Conservation (phyloP, 2,113 vertebrate genomes). For the Solenodon paradoxus region DNA sequence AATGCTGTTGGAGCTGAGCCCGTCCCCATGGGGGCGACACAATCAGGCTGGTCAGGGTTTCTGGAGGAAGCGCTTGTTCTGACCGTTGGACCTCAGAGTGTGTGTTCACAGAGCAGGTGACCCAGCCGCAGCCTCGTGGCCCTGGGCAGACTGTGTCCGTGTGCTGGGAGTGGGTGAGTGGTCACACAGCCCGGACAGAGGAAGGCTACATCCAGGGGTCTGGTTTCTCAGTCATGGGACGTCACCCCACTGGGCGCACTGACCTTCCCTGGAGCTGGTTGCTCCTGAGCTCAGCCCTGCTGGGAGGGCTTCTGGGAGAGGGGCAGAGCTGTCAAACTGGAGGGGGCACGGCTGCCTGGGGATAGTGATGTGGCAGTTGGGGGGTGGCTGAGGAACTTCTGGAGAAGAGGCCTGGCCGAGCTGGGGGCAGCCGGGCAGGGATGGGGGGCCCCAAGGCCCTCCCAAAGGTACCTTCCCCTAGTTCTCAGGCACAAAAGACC, state of each 20-base stretch:
- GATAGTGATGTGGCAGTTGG: background rate
- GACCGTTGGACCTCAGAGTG: background rate
- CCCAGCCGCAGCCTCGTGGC: background rate
- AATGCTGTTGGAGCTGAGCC: background rate
- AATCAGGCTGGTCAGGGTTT: background rate
- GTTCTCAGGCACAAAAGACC: background rate
- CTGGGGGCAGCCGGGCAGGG: background rate
- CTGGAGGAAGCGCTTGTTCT: rapidly evolving
- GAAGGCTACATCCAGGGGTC: background rate
- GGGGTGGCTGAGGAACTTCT: background rate
- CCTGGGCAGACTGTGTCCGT: background rate
- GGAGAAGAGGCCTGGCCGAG: background rate
- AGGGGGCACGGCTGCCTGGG: background rate
- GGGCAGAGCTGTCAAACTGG: background rate
- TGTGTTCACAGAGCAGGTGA: background rate
- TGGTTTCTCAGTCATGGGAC: rapidly evolving
- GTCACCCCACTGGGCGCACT: rapidly evolving
- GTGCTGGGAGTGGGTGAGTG: background rate
- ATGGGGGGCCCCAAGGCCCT: background rate
- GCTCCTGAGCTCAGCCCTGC: background rate
- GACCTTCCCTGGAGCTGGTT: background rate
- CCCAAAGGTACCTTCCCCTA: background rate
- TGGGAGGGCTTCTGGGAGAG: background rate
- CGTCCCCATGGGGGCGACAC: background rate
- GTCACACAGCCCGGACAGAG: background rate